Conservation (phyloP, 2,113 vertebrate genomes). For the Delphinapterus leucas region DNA sequence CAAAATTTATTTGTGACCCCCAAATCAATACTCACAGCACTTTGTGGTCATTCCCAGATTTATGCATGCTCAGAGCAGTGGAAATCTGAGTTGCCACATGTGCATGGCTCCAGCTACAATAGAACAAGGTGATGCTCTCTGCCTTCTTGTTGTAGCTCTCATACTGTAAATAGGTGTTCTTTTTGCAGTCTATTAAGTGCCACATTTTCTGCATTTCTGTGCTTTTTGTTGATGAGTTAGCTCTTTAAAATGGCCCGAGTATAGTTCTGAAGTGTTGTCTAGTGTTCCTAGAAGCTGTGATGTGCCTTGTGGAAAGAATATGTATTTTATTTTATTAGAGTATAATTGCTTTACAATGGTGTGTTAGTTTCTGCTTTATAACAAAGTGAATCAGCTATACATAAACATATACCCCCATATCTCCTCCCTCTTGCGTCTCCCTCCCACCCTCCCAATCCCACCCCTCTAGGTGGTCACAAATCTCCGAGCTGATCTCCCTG, state of each 20-base stretch:
- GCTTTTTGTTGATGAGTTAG: background rate
- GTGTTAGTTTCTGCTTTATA: too few species aligned
- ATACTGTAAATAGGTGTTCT: background rate
- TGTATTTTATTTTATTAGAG: background rate
- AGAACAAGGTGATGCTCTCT: background rate
- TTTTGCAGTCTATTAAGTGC: background rate
- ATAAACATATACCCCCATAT: too few species aligned
- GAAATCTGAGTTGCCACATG: too few species aligned
- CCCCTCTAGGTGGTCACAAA: too few species aligned
- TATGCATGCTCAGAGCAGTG: background rate
- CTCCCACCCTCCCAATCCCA: too few species aligned
- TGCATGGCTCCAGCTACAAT: fast-evolving
- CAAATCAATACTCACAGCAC: background rate
- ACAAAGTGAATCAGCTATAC: too few species aligned
- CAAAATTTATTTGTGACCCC: background rate
- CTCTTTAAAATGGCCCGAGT: background rate
- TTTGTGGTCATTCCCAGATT: background rate
- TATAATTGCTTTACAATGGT: too few species aligned
- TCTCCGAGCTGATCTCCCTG: too few species aligned
- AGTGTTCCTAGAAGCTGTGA: background rate
- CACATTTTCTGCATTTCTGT: background rate
- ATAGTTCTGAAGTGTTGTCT: background rate
- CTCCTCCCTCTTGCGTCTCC: too few species aligned
- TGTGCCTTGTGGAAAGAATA: background rate
- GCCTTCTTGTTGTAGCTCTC: background rate